Base-by-base conservation (phyloP, 2,113 vertebrate genomes). In the Thymallus thymallus region DNA sequence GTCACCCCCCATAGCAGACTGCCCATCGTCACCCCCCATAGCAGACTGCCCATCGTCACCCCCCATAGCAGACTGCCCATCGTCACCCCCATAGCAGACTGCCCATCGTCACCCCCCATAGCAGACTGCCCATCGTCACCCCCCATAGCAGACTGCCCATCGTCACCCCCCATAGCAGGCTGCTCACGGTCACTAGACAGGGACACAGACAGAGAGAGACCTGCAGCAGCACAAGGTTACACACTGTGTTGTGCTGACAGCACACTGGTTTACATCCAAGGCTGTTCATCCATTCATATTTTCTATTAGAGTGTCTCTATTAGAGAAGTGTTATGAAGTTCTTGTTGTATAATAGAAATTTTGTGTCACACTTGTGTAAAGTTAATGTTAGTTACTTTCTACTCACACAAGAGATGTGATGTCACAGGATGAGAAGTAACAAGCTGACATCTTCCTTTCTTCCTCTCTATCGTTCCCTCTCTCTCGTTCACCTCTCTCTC, bases 171-270 rank as follows among this genome's bases (percentile, higher is more conserved):
- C 26, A 26, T 26, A 26, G 68, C 69, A 68, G 69, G 5, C 29
- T 10, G 67, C 41, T 48, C 35, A 55, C 62, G 20, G 41, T 41
- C 35, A 41, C 9, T 41, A 74, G 74, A 70, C 62, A 68, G 35
- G 35, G 35, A 41, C 9, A 41, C 35, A 41, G 35, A 41, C 35
- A 41, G 35, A 41, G 35, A 41, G 58, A 56, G 58, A 79, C 32
- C 70, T 72, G 75, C 51, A 56, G 45, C 22, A 35, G 65, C 72
- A 76, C 78, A 88, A 84, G 84, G 82, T 82, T 76, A 46, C 76
- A 29, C 55, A 10, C 20, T 60, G 73, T 35, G 65, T 68, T 3
- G 51, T 35, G 48, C 62, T 66, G 64, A 35, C 64, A 18, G 2
- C 4, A 32, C 64, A 32, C 20, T 66, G 26, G 29, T 35, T 66